phyloP scores from a whole-genome alignment of 2,888 invertebrate genomes.

The Aporophyla nigra region DNA sequence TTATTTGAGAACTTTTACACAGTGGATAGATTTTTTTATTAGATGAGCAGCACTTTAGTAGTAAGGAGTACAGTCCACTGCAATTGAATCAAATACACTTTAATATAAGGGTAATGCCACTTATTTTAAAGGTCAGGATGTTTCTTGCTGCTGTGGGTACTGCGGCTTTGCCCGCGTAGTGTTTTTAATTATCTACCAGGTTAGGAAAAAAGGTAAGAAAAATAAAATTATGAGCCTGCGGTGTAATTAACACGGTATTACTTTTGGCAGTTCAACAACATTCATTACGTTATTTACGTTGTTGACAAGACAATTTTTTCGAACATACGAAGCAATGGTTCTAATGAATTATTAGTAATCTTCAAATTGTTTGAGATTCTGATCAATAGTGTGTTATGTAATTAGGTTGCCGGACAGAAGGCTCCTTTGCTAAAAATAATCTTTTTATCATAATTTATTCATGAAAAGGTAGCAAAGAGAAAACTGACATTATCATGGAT shows the following conservation, averaged over 20 bases:
- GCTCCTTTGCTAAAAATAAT: neutral
- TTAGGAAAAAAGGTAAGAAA: neutral
- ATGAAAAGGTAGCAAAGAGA: too few species aligned
- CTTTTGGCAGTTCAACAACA: too few species aligned
- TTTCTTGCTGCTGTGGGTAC: neutral
- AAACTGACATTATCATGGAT: too few species aligned
- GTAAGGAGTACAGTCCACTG: neutral
- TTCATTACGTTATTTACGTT: too few species aligned
- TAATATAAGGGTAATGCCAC: neutral
- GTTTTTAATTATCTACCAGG: neutral
- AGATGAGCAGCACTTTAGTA: neutral
- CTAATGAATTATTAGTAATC: too few species aligned
- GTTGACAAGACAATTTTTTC: too few species aligned
- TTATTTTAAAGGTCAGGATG: neutral
- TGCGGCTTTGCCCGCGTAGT: neutral
- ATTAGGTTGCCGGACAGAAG: neutral
- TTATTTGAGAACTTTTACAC: slow-evolving; percentile 15
- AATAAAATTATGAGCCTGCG: neutral
- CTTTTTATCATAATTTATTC: neutral
- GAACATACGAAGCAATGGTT: too few species aligned
- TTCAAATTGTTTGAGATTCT: too few species aligned
- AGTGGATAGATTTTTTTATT: neutral
- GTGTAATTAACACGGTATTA: too few species aligned
- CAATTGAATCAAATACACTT: neutral
- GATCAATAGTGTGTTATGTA: too few species aligned